Conservation (phyloP, 1,140 invertebrate genomes). For the Argopecten irradians region DNA sequence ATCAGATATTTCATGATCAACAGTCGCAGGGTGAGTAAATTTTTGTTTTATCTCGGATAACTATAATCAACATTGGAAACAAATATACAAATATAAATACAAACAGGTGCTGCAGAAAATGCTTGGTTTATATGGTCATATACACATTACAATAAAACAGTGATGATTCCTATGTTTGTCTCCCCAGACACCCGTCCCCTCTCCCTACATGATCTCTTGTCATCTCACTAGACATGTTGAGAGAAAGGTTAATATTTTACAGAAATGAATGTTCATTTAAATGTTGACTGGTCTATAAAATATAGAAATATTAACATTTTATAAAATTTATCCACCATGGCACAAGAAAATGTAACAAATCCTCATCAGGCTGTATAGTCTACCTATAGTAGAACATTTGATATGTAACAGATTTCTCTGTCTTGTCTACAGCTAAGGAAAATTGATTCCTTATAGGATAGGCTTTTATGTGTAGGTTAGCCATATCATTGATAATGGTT, state of each 20-base stretch:
- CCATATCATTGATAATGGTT: not conserved
- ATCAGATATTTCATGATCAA: not conserved
- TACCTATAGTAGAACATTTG: not conserved
- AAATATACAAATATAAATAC: conserved; percentile 13
- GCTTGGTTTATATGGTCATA: conserved; percentile 21
- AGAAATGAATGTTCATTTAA: not conserved
- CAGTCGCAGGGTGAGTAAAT: not conserved
- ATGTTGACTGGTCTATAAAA: not conserved
- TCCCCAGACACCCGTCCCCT: not conserved
- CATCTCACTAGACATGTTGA: not conserved
- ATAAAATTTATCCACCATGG: conserved; percentile 23
- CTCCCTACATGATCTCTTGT: not conserved
- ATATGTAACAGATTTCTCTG: not conserved
- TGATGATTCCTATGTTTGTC: not conserved
- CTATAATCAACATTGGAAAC: not conserved
- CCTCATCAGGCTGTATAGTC: not conserved
- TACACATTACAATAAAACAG: not conserved
- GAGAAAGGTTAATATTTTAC: conserved; percentile 3
- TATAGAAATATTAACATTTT: conserved; percentile 19
- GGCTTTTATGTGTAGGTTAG: not conserved
- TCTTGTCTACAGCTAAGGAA: not conserved
- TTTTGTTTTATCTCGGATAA: not conserved
- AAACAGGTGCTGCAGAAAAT: not conserved
- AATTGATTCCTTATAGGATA: not conserved
- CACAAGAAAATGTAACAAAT: not conserved